These are phyloP conservation scores for Cassiopea xamachana DNA, from an alignment of 30 jellyfish, hydroid and myxozoan species.

Conservation along the genomic window DNA sequence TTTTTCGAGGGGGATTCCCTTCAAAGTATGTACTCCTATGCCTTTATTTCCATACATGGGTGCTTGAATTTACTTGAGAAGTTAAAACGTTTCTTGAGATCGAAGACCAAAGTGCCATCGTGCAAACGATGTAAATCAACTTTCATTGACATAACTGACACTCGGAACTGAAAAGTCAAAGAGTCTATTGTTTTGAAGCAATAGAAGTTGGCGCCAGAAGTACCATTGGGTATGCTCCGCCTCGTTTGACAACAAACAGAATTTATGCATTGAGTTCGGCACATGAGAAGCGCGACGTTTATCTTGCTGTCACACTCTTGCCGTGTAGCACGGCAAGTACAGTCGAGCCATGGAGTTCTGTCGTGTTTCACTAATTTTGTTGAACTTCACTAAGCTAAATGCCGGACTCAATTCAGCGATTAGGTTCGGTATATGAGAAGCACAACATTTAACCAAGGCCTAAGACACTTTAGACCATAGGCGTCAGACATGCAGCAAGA, in stretches of 20 bases:
- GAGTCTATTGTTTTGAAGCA: neutral
- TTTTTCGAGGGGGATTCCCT: neutral
- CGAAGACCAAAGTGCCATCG: neutral
- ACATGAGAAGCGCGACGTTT: neutral
- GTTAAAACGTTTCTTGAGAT: neutral
- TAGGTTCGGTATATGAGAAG: slow-evolving; percentile 40
- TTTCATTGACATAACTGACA: neutral
- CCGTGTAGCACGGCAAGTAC: slow-evolving; percentile 6
- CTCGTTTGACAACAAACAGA: neutral
- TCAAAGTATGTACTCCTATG: neutral
- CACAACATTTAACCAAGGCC: slow-evolving; percentile 15
- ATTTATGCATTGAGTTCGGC: neutral
- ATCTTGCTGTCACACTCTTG: neutral
- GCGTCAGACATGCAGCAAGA: too few species aligned
- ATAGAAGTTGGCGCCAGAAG: neutral
- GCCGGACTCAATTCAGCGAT: slow-evolving; percentile 29
- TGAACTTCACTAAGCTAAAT: slow-evolving; percentile 16
- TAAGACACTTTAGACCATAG: too few species aligned
- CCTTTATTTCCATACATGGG: neutral
- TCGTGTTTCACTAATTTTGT: slow-evolving; percentile 24
- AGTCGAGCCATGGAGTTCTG: slow-evolving; percentile 22
- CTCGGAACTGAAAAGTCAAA: too few species aligned
- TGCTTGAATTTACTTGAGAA: neutral
- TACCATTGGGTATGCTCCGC: neutral
- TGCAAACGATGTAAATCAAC: neutral